These are phyloP conservation scores for Kuschelorhynchus macadamiae DNA, from an alignment of 2,888 invertebrate species.

Conservation along the genomic window DNA sequence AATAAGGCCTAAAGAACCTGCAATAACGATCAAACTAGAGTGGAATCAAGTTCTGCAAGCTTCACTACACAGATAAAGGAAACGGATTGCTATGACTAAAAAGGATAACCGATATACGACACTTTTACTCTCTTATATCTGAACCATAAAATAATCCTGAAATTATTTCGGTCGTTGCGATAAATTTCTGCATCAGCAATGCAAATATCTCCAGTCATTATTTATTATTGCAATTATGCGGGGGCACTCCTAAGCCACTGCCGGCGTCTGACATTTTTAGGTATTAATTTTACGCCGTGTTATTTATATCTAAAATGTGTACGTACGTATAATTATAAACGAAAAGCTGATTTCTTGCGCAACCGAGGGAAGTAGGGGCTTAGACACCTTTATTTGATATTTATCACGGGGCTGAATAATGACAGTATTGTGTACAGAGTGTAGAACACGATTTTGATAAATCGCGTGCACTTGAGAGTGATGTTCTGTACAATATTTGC, in stretches of 20 bases:
- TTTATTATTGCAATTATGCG: conserved; percentile 42
- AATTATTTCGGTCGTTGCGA: background rate
- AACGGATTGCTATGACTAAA: no score
- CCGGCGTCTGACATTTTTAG: conserved; percentile 49
- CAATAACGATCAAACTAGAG: no score
- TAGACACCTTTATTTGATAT: conserved; percentile 40
- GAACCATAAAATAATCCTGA: background rate
- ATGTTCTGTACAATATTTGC: conserved; percentile 3
- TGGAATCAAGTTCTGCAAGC: no score
- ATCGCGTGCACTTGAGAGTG: conserved; percentile 13
- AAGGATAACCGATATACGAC: no score
- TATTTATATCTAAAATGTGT: conserved; percentile 44
- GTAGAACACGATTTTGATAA: conserved; percentile 23
- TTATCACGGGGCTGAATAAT: conserved; percentile 40
- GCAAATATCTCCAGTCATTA: conserved; percentile 31
- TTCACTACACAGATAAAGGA: no score
- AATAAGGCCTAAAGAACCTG: no score
- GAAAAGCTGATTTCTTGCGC: conserved; percentile 34
- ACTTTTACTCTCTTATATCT: no score
- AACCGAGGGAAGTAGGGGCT: conserved; percentile 38
- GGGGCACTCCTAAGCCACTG: conserved; percentile 42
- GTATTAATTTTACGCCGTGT: conserved; percentile 37
- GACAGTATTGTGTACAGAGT: conserved; percentile 32
- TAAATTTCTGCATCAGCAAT: conserved; percentile 26
- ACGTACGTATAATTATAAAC: conserved; percentile 38